These are phyloP conservation scores for Lepetodrilus schrolli DNA, from an alignment of 2,888 invertebrate genomes.

Conservation along the genomic window DNA sequence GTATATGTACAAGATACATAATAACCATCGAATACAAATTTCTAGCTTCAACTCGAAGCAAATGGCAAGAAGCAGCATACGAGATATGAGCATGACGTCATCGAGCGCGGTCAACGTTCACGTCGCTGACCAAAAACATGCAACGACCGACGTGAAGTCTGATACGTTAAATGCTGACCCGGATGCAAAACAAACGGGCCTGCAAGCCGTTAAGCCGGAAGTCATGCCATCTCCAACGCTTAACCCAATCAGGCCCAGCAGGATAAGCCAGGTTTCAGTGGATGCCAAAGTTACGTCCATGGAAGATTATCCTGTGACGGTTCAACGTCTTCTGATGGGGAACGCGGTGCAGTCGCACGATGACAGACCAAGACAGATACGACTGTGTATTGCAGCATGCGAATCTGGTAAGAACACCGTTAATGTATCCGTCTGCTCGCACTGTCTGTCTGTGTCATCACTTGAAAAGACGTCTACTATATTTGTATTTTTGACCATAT, in stretches of 20 bases:
- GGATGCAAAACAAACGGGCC: slow-evolving; percentile 31
- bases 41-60: too few relatives aligned
- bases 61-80: not conserved
- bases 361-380: not conserved
- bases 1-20: too few relatives aligned
- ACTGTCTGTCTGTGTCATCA: too few relatives aligned
- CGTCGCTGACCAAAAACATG: not conserved
- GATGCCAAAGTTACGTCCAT: not conserved
- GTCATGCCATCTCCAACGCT: not conserved
- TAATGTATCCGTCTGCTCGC: too few relatives aligned
- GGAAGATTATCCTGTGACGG: not conserved
- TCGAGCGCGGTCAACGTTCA: slow-evolving; percentile 35
- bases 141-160: too few relatives aligned
- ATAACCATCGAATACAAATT: too few relatives aligned
- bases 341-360: not conserved
- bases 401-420: slow-evolving; percentile 18
- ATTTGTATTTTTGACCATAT: too few relatives aligned
- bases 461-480: too few relatives aligned
- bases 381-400: not conserved
- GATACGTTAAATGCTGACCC: not conserved
- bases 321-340: slow-evolving; percentile 11
- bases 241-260: not conserved
- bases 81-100: slow-evolving; percentile 31
- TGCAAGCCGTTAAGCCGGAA: too few relatives aligned
- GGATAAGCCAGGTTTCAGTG: not conserved